These are phyloP conservation scores for Diabrotica balteata DNA, from an alignment of 2,888 invertebrate species.

Conservation along the genomic window DNA sequence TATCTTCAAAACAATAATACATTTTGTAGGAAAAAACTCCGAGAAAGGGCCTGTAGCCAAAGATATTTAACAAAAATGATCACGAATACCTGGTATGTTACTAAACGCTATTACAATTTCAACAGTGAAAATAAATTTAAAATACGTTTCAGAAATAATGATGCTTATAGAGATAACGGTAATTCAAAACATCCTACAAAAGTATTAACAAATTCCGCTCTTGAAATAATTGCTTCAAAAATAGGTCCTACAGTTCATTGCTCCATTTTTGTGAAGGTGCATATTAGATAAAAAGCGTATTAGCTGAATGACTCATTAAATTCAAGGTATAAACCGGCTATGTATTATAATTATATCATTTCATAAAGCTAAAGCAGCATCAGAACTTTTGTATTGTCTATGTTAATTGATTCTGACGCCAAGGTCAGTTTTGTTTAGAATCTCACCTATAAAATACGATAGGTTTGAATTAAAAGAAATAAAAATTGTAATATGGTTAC, in stretches of 20 bases:
- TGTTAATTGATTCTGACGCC: no score
- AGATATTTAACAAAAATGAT: not conserved
- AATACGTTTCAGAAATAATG: not conserved
- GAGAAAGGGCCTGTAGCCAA: not conserved
- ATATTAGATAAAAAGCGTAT: conserved; percentile 9
- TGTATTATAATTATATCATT: no score
- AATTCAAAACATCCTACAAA: not conserved
- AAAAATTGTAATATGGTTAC: no score
- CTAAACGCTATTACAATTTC: no score
- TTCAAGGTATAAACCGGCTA: not conserved
- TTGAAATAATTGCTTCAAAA: conserved; percentile 8
- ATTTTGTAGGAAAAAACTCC: no score
- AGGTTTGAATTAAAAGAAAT: no score
- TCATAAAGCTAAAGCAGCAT: no score
- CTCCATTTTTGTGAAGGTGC: conserved; percentile 7
- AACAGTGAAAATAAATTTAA: not conserved
- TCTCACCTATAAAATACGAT: no score
- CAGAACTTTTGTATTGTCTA: no score
- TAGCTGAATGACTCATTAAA: conserved; percentile 5
- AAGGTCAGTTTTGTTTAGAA: no score
- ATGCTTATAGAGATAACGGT: not conserved
- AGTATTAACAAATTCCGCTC: conserved; percentile 6
- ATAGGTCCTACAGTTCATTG: conserved; percentile 7
- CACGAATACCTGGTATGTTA: no score
- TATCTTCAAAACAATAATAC: no score